Base-by-base conservation (phyloP, 2,113 vertebrate genomes). In the Elanus axillaris region DNA sequence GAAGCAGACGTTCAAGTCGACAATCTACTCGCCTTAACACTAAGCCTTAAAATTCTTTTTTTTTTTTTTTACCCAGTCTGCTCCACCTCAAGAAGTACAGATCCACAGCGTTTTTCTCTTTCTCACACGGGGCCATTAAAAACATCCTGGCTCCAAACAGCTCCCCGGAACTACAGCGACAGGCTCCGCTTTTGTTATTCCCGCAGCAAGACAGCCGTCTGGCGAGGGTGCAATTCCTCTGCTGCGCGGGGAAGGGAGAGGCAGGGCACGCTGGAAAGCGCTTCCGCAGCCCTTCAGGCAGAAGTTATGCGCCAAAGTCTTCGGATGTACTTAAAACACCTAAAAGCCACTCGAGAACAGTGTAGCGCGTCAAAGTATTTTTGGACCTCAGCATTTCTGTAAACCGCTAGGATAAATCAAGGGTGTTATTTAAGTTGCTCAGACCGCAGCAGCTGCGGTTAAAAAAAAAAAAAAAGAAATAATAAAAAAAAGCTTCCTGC, bases 41-140 rank as follows among this genome's bases (percentile, higher is more conserved):
- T 11, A 38, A 68, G 47, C 14, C 53, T 27, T 13, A 1, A 20
- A 36, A 43, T 18, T 3, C 13, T 5, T 58, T 16, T 67, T 42
- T 18, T 3, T 10, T 5, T 58, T 16, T 67, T 42, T 23, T 13
- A 36, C 31, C 8, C 26, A 14, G 17, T 7, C 26, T 31, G 6
- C 22, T 19, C 16, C 32, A 19, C 38, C 38, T 27, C 6, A 20
- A 45, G 43, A 38, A 45, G 23, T 7, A 2, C 1, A 52, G 59
- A 7, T 4, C 58, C 45, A 7, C 2, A 10, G 25, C 5, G 1
- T 6, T 47, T 56, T 32, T 11, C 36, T 42, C 4, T 2, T 32
- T 42, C 20, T 11, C 26, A 32, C 7, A 5, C 0, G 3, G 3
- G 60, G 12, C 1, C 1, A 38, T 8, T 16, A 59, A 50, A n/a